Conservation (phyloP, 2,888 invertebrate genomes). For the Ormia ochracea region DNA sequence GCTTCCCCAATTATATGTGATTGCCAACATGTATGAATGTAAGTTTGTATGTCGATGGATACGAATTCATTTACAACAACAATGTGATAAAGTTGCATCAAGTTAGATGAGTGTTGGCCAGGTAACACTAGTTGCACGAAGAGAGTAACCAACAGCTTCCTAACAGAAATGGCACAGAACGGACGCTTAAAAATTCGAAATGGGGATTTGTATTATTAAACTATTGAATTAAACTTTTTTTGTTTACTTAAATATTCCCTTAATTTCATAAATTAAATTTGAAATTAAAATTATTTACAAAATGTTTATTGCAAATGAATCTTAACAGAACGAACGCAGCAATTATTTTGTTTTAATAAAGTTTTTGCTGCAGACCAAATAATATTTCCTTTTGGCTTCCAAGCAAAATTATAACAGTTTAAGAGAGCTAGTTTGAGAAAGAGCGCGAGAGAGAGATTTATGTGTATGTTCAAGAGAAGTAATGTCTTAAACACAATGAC, state of each 20-base stretch:
- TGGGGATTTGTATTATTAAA: not conserved
- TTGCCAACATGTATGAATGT: not conserved
- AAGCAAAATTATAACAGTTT: not conserved
- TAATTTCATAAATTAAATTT: not conserved
- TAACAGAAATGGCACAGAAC: constrained; percentile 4
- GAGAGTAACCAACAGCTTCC: constrained; percentile 7
- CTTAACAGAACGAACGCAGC: no score
- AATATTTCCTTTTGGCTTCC: no score
- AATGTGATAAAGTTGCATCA: constrained; percentile 9
- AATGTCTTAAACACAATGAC: no score
- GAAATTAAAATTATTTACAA: not conserved
- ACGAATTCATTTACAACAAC: not conserved
- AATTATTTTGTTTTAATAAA: no score
- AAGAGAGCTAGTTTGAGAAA: not conserved
- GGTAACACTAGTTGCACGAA: constrained; percentile 59
- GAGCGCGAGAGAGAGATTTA: not conserved
- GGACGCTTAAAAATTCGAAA: not conserved
- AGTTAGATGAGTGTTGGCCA: constrained; percentile 18
- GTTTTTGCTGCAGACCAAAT: no score
- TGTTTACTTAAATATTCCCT: not conserved
- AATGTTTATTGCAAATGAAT: no score
- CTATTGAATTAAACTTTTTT: not conserved
- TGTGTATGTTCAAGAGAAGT: not conserved
- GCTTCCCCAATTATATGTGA: not conserved
- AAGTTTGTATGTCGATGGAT: not conserved